Evolutionary conservation across 2,113 vertebrate genomes (phyloP).

Genomic region (Silurus asotus): DNA sequence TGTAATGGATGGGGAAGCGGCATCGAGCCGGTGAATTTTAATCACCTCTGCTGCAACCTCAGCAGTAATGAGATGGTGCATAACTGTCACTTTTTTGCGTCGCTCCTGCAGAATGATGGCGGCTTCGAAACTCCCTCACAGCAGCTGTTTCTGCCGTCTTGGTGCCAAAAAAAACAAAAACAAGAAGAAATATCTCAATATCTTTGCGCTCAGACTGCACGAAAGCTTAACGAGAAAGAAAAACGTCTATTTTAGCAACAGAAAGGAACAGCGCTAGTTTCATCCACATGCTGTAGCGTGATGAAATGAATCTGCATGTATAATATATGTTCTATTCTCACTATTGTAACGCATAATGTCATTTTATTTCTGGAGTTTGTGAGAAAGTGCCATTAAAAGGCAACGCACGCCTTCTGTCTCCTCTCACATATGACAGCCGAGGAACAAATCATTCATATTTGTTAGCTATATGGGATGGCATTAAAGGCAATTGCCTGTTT

Average conservation of each 20-base stretch:
- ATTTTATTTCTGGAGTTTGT: background rate
- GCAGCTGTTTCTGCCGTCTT: background rate
- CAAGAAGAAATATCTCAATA: background rate
- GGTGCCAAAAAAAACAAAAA: background rate
- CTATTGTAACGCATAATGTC: background rate
- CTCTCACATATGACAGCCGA: background rate
- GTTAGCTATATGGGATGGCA: background rate
- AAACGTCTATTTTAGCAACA: background rate
- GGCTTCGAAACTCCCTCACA: background rate
- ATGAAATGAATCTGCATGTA: background rate
- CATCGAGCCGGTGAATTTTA: conserved; percentile 23
- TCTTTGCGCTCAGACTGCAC: background rate
- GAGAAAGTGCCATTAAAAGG: background rate
- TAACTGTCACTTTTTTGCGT: background rate
- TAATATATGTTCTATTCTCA: background rate
- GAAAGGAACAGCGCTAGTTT: background rate
- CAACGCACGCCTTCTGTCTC: background rate
- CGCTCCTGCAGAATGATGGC: background rate
- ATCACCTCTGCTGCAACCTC: conserved; percentile 28
- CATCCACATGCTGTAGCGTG: background rate
- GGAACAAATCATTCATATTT: conserved; percentile 15
- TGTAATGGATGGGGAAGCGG: conserved; percentile 13
- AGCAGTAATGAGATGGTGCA: conserved; percentile 29
- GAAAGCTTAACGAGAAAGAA: background rate
- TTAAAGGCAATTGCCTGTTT: background rate